Conservation (phyloP, 1,140 invertebrate genomes). For the Atta colombica region DNA sequence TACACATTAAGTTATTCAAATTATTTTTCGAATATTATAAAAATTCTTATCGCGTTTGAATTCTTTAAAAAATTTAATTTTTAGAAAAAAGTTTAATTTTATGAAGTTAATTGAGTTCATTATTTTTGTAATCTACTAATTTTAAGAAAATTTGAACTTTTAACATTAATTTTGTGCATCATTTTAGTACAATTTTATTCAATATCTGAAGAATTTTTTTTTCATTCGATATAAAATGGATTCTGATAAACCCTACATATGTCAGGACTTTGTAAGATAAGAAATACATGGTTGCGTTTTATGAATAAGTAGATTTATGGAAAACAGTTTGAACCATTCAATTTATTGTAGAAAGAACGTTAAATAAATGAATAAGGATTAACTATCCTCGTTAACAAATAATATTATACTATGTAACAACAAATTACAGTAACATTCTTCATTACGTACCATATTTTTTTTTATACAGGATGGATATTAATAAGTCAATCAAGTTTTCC, state of each 20-base stretch:
- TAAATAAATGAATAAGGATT: conserved; percentile 77
- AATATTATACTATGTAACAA: conserved; percentile 4
- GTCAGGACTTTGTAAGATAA: conserved; percentile 25
- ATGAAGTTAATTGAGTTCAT: neutral
- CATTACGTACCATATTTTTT: neutral
- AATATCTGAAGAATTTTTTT: neutral
- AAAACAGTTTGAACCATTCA: conserved; percentile 69
- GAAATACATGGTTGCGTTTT: conserved; percentile 58
- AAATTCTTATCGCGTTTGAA: neutral
- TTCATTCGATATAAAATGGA: neutral
- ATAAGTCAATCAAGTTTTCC: conserved; percentile 56
- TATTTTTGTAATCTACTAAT: neutral
- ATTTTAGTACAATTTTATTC: neutral
- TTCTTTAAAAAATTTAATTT: neutral
- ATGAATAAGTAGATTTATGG: conserved; percentile 69
- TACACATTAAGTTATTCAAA: neutral
- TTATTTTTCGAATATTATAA: neutral
- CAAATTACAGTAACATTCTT: conserved; percentile 29
- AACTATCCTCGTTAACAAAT: conserved; percentile 41
- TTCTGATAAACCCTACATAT: neutral
- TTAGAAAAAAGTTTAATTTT: neutral
- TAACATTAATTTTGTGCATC: neutral
- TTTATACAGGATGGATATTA: conserved; percentile 41
- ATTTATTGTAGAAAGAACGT: conserved; percentile 75
- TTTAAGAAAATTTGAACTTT: neutral